Evolutionary conservation across 2,888 invertebrate species (phyloP).

Genomic region (Oscheius sp.): DNA sequence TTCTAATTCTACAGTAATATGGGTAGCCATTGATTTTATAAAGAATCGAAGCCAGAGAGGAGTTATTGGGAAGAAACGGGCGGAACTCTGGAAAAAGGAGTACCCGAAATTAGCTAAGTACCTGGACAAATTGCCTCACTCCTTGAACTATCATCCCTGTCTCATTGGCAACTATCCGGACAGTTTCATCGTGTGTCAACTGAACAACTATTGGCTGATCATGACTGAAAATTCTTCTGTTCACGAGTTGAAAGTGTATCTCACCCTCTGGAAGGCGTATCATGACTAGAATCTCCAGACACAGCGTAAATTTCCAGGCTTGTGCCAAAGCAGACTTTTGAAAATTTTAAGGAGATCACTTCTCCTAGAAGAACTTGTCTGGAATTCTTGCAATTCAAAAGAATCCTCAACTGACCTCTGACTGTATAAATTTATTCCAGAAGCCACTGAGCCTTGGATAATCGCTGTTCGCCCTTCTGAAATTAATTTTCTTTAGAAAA

Average conservation of each 20-base stretch:
- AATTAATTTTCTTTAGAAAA: neutral
- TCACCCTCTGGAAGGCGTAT: slow-evolving; percentile 7
- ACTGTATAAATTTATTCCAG: slow-evolving; percentile 19
- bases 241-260: neutral
- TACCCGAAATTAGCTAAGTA: neutral
- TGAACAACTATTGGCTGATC: slow-evolving; percentile 21
- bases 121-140: slow-evolving; percentile 25
- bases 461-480: slow-evolving; percentile 12
- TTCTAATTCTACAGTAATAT: slow-evolving; percentile 17
- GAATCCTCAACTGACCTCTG: neutral
- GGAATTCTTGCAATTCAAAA: neutral
- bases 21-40: slow-evolving; percentile 18
- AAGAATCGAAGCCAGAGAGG: slow-evolving; percentile 14
- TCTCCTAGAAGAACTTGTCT: slow-evolving; percentile 29
- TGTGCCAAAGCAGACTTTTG: slow-evolving; percentile 23
- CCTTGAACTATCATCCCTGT: slow-evolving; percentile 26
- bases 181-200: slow-evolving; percentile 29
- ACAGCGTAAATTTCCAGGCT: slow-evolving; percentile 17
- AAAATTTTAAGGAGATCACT: slow-evolving; percentile 18
- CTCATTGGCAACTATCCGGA: slow-evolving; percentile 13
- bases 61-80: slow-evolving; percentile 30
- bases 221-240: slow-evolving; percentile 6
- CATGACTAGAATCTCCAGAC: slow-evolving; percentile 18
- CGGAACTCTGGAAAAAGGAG: slow-evolving; percentile 14
- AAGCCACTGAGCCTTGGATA: slow-evolving; percentile 23